Percentiles rank a stretch among this genome's conserved stretches.
Evolutionary conservation across 2,797 vertebrate genomes (phyloP).

Genomic region (Parauchenoglanis ngamensis): DNA sequence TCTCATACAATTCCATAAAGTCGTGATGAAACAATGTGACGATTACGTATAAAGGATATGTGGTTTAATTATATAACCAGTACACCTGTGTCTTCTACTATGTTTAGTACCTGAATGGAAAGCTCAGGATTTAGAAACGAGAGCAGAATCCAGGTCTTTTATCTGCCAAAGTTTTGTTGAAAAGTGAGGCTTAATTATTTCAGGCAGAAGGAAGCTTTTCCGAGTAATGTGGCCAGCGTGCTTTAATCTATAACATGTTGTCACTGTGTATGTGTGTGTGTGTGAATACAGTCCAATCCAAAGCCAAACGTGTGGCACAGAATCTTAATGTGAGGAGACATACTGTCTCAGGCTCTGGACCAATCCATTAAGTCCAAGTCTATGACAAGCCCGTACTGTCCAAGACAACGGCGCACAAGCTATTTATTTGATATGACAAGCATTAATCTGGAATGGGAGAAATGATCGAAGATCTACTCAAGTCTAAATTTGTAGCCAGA

Average conservation of each 20-base stretch:
- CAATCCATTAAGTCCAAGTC: constrained; percentile 46
- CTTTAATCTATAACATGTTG: constrained; percentile 67
- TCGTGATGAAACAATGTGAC: not conserved
- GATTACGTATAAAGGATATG: not conserved
- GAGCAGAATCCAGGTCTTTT: not conserved
- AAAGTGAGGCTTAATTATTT: constrained; percentile 36
- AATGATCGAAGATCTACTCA: constrained; percentile 39
- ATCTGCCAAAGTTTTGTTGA: not conserved
- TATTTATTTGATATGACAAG: constrained; percentile 49
- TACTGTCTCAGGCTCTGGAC: constrained; percentile 28
- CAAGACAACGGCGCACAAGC: constrained; percentile 32
- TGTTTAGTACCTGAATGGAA: not conserved
- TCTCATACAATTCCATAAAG: not conserved
- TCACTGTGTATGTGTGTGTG: constrained; percentile 35
- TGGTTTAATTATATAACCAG: not conserved
- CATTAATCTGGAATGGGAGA: constrained; percentile 44
- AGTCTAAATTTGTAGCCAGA: constrained; percentile 54
- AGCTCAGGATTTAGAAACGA: not conserved
- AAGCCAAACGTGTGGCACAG: constrained; percentile 44
- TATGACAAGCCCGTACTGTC: constrained; percentile 38
- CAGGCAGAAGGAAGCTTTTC: constrained; percentile 63
- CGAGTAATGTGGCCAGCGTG: constrained; percentile 58
- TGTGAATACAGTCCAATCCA: constrained; percentile 48
- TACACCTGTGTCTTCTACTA: not conserved
- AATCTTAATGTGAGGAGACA: constrained; percentile 44